Percentiles rank a stretch among this genome's conserved stretches.
phyloP scores from a whole-genome alignment of 2,113 vertebrate genomes.

The Anas platyrhynchos region DNA sequence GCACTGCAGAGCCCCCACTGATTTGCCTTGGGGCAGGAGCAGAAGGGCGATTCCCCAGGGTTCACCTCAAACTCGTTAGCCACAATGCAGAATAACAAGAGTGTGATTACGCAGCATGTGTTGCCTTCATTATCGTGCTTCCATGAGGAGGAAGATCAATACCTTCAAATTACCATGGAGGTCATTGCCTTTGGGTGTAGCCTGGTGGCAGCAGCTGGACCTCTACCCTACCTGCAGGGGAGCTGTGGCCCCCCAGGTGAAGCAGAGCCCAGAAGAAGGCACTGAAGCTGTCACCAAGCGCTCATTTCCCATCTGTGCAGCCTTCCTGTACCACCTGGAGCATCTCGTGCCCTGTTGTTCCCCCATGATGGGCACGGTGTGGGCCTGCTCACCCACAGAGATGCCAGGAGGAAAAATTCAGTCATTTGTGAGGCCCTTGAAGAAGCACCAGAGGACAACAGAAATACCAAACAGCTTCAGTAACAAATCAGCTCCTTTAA shows the following conservation, averaged over 20 bases:
- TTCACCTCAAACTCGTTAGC: neutral
- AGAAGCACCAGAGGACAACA: neutral
- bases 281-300: neutral
- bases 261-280: neutral
- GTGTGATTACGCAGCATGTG: neutral
- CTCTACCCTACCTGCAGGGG: fast-evolving
- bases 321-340: neutral
- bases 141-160: neutral
- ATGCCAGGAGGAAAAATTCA: neutral
- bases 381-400: neutral
- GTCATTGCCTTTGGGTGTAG: neutral
- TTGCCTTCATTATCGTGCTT: neutral
- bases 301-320: neutral
- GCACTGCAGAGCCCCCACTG: neutral
- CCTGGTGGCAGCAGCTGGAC: fast-evolving
- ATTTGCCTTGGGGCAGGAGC: neutral
- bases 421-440: neutral
- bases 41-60: neutral
- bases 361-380: neutral
- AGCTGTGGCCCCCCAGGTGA: neutral
- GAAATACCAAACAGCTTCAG: neutral
- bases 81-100: neutral
- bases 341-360: neutral
- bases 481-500: neutral
- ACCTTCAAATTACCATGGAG: neutral